phyloP scores from a whole-genome alignment of 1,140 invertebrate species.

The Cryptotermes secundus region DNA sequence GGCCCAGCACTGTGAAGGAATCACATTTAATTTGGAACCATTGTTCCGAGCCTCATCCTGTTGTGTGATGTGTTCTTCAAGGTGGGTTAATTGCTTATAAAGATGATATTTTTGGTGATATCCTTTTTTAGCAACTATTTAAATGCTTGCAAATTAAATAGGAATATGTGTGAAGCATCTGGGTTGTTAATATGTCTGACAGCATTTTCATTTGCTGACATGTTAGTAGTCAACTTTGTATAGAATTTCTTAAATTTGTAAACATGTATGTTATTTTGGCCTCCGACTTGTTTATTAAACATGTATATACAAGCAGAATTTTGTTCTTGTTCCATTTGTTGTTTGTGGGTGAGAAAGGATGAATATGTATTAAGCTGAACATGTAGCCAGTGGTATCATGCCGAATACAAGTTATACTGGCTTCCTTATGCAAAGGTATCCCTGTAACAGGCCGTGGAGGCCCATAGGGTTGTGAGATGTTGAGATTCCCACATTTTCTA shows the following conservation, averaged over 20 bases:
- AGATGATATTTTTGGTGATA: background rate
- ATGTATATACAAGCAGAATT: background rate
- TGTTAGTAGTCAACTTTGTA: background rate
- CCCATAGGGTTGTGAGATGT: too few species aligned
- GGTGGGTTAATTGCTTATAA: background rate
- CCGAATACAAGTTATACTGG: too few species aligned
- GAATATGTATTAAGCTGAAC: too few species aligned
- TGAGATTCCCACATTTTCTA: too few species aligned
- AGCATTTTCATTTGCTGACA: background rate
- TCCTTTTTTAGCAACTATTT: background rate
- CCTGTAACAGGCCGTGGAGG: too few species aligned
- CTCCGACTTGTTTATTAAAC: background rate
- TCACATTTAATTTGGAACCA: background rate
- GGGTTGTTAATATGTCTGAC: background rate
- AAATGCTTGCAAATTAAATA: background rate
- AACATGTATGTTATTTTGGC: background rate
- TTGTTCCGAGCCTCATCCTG: background rate
- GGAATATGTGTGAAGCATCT: background rate
- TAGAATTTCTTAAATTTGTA: background rate
- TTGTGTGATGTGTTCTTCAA: background rate
- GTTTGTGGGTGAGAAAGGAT: too few species aligned
- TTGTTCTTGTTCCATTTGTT: background rate
- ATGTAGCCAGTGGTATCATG: too few species aligned
- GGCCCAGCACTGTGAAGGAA: constrained; percentile 22
- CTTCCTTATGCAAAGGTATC: too few species aligned